Evolutionary conservation across 2,113 vertebrate species (phyloP).

Genomic region (Lanius ludovicianus): DNA sequence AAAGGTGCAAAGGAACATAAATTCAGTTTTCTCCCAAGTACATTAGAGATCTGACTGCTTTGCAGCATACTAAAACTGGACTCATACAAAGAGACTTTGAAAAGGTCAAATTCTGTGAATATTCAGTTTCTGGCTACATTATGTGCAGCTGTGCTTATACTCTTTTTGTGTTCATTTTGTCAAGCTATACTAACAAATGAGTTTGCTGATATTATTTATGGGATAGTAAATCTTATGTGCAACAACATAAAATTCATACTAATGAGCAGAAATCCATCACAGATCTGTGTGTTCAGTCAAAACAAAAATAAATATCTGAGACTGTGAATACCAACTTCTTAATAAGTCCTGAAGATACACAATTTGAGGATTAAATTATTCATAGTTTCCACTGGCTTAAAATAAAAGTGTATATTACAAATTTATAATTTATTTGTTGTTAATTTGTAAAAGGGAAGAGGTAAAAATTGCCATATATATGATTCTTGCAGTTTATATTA

Average conservation of each 20-base stretch:
- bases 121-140: slow-evolving; percentile 17
- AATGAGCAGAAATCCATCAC: slow-evolving; percentile 64
- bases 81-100: background rate
- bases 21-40: background rate
- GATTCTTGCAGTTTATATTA: background rate
- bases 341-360: background rate
- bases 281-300: slow-evolving; percentile 52
- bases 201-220: slow-evolving; percentile 62
- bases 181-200: slow-evolving; percentile 50
- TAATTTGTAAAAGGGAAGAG: background rate
- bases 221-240: slow-evolving; percentile 54
- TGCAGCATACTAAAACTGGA: background rate
- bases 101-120: slow-evolving; percentile 17
- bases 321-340: slow-evolving; percentile 17
- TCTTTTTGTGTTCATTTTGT: slow-evolving; percentile 37
- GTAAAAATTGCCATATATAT: background rate
- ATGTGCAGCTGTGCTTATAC: slow-evolving; percentile 13
- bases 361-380: slow-evolving; percentile 39
- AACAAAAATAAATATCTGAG: slow-evolving; percentile 56
- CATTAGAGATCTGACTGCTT: background rate
- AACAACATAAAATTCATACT: slow-evolving; percentile 59
- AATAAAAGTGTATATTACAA: background rate
- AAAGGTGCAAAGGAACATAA: slow-evolving; percentile 10
- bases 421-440: background rate
- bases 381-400: slow-evolving; percentile 6